Conservation (phyloP, 2,113 vertebrate genomes). For the Typhlomys cinereus region DNA sequence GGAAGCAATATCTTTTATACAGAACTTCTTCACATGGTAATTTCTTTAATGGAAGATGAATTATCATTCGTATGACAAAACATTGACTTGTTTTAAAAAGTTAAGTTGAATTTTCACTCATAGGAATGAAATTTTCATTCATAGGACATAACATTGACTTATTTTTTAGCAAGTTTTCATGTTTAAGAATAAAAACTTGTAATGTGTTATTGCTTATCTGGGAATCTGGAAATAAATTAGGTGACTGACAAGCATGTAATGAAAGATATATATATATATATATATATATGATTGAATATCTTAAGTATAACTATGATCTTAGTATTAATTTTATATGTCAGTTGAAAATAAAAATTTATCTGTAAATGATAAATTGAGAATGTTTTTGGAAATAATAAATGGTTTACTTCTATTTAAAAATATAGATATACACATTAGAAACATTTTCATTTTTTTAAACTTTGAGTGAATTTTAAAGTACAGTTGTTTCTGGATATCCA, state of each 20-base stretch:
- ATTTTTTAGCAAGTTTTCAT: neutral
- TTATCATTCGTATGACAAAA: no score
- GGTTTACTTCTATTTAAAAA: conserved; percentile 1
- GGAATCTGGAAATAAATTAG: neutral
- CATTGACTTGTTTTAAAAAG: no score
- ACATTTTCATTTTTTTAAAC: neutral
- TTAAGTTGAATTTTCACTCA: neutral
- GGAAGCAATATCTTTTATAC: neutral
- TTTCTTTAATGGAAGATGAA: no score
- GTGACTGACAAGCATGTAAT: neutral
- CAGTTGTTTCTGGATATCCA: neutral
- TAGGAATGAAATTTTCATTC: neutral
- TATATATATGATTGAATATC: no score
- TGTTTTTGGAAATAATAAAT: neutral
- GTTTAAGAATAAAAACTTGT: neutral
- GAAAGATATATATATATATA: neutral
- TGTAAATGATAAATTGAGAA: neutral
- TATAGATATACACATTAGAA: no score
- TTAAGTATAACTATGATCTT: no score
- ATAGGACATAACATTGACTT: neutral
- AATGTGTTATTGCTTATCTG: neutral
- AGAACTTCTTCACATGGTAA: no score
- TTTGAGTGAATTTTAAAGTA: neutral
- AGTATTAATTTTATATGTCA: neutral
- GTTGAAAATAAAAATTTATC: neutral